Evolutionary conservation across 2,888 invertebrate species (phyloP), one percentile per base, ranked within the genome.

Genomic region (Dioctria rufipes): DNA sequence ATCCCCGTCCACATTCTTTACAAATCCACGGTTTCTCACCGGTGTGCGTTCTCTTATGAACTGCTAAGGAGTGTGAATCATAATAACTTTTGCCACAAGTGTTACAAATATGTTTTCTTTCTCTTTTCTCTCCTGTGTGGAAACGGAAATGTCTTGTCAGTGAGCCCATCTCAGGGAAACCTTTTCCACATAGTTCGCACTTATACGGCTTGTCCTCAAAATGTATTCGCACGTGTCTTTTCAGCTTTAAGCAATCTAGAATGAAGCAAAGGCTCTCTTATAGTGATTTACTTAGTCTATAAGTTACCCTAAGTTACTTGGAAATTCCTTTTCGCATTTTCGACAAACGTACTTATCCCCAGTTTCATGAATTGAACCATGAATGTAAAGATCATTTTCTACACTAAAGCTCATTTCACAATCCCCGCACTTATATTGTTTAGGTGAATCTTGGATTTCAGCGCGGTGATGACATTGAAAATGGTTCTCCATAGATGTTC

Each of bases 221-320:
- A 86, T 92, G 92, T 0, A 90, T 90, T 69, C 89, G 88, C 5
- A 92, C 86, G 86, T 92, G 92, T 0, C 92, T 89, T 3, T 90
- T 90, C 77, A 92, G 86, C 80, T 87, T 84, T 3, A 86, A 71
- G 40, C 85, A 86, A 3, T 85, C 90, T 90, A 81, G 2, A 80
- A 65, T 58, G 1, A 2, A 60, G 63, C 25, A 25, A 65, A 51
- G 67, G 73, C 40, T 37, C 11, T 3, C 25, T 25, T 25, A 60
- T 67, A n/a, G 3, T 6, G 51, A 65, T 51, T 42, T n/a, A 9
- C 51, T 61, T 60, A 49, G 8, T 11, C 51, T 78, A 80, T 37
- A 51, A 39, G 40, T 0, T 37, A 54, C 73, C 84, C 86, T 87
- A 25, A 25, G 25, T 25, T 86, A 92, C 92, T 88, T 80, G 86